Percentiles rank a stretch among this genome's conserved stretches.
Conservation (phyloP, 2,797 vertebrate species). For the Huso huso region DNA sequence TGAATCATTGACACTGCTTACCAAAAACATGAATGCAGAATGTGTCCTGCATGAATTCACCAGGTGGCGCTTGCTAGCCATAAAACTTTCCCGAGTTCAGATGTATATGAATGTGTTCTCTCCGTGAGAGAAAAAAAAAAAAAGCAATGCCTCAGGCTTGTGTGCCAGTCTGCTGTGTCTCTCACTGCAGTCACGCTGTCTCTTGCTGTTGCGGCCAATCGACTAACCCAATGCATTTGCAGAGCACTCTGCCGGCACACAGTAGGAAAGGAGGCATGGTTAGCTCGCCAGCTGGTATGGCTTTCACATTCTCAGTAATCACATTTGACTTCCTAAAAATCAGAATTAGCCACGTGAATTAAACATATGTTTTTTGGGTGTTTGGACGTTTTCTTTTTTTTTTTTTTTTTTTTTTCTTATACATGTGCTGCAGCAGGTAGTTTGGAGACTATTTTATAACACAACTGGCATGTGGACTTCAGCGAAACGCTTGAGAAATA, state of each 20-base stretch:
- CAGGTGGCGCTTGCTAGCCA: constrained; percentile 26
- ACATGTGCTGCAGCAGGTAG: background rate
- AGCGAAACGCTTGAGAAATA: constrained; percentile 13
- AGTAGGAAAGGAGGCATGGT: constrained; percentile 14
- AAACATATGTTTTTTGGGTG: background rate
- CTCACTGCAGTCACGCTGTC: constrained; percentile 28
- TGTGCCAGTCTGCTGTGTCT: constrained; percentile 19
- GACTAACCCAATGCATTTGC: constrained; percentile 19
- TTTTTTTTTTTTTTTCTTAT: constrained; percentile 6
- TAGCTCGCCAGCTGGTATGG: constrained; percentile 23
- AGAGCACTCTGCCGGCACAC: constrained; percentile 6
- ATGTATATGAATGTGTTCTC: background rate
- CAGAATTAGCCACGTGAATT: constrained; percentile 15
- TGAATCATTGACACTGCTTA: too few relatives aligned
- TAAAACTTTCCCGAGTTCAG: background rate
- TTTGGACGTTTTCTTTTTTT: constrained; percentile 4
- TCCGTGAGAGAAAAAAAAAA: constrained; percentile 6
- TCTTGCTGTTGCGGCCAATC: constrained; percentile 34
- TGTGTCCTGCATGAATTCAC: background rate
- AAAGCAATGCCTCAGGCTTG: constrained; percentile 10
- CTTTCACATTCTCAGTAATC: constrained; percentile 27
- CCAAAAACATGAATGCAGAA: too few relatives aligned
- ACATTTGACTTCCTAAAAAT: constrained; percentile 21
- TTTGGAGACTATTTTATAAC: background rate
- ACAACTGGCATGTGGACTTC: constrained; percentile 16